Evolutionary conservation across 2,888 invertebrate genomes (phyloP).

Genomic region (Perizoma flavofasciatum): DNA sequence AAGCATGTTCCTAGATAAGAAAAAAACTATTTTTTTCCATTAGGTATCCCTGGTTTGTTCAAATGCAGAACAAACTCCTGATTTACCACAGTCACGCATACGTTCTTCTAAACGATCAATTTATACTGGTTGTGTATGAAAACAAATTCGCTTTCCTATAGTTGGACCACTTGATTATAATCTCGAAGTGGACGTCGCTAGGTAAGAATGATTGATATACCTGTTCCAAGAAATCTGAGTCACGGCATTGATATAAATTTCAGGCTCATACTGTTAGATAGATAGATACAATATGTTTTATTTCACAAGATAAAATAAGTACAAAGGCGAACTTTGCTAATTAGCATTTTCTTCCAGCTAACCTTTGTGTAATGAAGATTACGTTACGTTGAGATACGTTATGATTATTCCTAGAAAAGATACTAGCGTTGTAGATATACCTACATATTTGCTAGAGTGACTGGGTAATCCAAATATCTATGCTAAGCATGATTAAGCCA

Average conservation of each 20-base stretch:
- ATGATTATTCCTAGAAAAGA: no score
- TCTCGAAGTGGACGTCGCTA: slow-evolving; percentile 17
- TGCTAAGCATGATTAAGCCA: no score
- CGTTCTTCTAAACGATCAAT: slow-evolving; percentile 11
- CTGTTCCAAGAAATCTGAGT: slow-evolving; percentile 20
- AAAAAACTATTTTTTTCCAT: no score
- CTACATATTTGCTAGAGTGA: no score
- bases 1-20: no score
- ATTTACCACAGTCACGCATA: slow-evolving; percentile 26
- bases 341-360: no score
- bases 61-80: slow-evolving; percentile 4
- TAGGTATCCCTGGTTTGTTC: no score
- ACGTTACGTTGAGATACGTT: no score
- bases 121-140: slow-evolving; percentile 10
- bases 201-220: slow-evolving; percentile 4
- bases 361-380: no score
- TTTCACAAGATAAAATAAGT: neutral
- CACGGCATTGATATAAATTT: slow-evolving; percentile 26
- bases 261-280: neutral
- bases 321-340: no score
- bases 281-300: neutral
- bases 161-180: slow-evolving; percentile 24
- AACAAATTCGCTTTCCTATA: slow-evolving; percentile 3
- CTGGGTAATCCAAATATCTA: no score
- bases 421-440: no score